Evolutionary conservation across 2,888 invertebrate genomes (phyloP).

Genomic region (Platypus cylindrus): DNA sequence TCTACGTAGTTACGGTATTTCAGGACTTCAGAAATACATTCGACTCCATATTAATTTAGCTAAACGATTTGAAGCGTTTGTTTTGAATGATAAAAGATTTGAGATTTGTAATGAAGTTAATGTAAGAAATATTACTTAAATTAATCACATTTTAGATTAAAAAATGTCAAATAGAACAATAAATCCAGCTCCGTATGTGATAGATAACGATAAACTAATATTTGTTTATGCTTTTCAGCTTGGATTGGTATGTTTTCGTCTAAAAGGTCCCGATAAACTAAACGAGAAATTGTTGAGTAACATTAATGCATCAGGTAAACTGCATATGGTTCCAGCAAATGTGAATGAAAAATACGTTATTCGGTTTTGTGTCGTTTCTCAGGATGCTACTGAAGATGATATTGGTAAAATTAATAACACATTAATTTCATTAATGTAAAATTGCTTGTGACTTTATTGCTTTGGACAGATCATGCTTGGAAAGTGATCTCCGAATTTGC

Average conservation of each 20-base stretch:
- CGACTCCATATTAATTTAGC: constrained; percentile 83
- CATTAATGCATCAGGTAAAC: constrained; percentile 88
- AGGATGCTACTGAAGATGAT: constrained; percentile 74
- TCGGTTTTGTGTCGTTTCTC: constrained; percentile 86
- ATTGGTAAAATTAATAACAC: constrained; percentile 44
- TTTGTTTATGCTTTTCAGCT: constrained; percentile 42
- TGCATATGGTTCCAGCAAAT: constrained; percentile 94
- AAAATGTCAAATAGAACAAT: too few species aligned
- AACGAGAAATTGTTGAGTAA: constrained; percentile 85
- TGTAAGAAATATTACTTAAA: constrained; percentile 42
- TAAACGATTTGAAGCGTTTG: constrained; percentile 73
- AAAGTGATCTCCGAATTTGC: constrained; percentile 70
- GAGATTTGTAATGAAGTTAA: constrained; percentile 87
- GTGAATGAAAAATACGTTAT: constrained; percentile 85
- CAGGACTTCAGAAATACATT: constrained; percentile 86
- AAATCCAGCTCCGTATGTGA: too few species aligned
- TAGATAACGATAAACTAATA: too few species aligned
- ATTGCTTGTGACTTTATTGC: background rate
- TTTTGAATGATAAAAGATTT: constrained; percentile 72
- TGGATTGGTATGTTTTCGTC: constrained; percentile 84
- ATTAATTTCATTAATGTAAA: too few species aligned
- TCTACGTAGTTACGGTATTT: constrained; percentile 83
- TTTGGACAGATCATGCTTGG: constrained; percentile 76
- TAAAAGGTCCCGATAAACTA: constrained; percentile 63
- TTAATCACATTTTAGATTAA: too few species aligned